phyloP scores from a whole-genome alignment of 2,113 vertebrate species.

The Tinamus guttatus region DNA sequence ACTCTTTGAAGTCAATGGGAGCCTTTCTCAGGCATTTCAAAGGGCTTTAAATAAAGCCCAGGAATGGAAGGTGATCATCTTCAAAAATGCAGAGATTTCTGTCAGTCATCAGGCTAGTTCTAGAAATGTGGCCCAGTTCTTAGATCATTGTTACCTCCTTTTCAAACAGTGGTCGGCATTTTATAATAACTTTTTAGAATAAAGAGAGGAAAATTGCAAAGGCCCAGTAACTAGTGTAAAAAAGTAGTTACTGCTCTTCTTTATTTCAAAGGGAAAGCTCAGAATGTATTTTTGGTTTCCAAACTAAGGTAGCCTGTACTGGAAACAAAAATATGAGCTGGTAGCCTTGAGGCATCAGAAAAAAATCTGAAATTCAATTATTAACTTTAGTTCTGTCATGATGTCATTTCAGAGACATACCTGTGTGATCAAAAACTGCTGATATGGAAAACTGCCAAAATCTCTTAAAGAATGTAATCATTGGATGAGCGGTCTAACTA shows the following conservation, averaged over 20 bases:
- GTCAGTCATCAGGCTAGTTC: neutral
- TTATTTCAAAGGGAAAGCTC: neutral
- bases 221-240: neutral
- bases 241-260: neutral
- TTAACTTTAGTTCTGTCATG: neutral
- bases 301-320: neutral
- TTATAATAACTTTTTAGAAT: neutral
- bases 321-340: neutral
- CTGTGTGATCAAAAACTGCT: neutral
- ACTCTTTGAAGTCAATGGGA: neutral
- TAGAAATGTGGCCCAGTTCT: neutral
- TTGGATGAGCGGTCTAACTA: neutral
- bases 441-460: slow-evolving; percentile 16
- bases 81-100: neutral
- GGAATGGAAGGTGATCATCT: neutral
- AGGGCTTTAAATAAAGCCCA: neutral
- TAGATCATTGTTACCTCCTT: neutral
- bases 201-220: neutral
- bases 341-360: neutral
- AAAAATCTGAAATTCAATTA: neutral
- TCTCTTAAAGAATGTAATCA: neutral
- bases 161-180: neutral
- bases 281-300: neutral
- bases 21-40: neutral
- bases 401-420: neutral